phyloP scores from a whole-genome alignment of 2,888 invertebrate genomes.

The Liposcelis brunnea region DNA sequence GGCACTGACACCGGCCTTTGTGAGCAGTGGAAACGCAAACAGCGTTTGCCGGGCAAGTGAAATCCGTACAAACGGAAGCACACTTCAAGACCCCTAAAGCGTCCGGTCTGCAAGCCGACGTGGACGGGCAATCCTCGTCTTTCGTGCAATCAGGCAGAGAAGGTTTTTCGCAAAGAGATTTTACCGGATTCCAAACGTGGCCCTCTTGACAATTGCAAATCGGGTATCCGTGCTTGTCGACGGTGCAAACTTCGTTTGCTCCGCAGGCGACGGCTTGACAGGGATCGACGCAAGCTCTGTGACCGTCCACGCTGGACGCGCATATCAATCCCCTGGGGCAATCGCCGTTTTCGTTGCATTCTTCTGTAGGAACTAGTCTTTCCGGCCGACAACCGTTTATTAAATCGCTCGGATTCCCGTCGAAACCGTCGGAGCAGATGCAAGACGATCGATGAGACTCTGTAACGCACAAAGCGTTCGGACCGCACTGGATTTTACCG shows the following conservation, averaged over 20 bases:
- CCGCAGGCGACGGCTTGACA: conserved; percentile 69
- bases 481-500: conserved; percentile 73
- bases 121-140: conserved; percentile 51
- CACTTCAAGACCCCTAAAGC: conserved; percentile 73
- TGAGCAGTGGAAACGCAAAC: conserved; percentile 58
- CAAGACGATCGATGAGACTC: conserved; percentile 73
- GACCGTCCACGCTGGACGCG: conserved; percentile 40
- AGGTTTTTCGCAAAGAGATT: conserved; percentile 68
- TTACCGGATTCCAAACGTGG: conserved; percentile 68
- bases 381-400: conserved; percentile 60
- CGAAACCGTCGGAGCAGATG: conserved; percentile 65
- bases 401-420: conserved; percentile 67
- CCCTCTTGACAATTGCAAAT: conserved; percentile 63
- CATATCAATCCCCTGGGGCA: conserved; percentile 57
- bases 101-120: conserved; percentile 63
- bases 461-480: conserved; percentile 72
- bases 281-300: conserved; percentile 54
- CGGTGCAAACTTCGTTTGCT: conserved; percentile 60
- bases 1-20: conserved; percentile 65
- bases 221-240: conserved; percentile 47
- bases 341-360: conserved; percentile 50
- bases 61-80: conserved; percentile 54
- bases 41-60: conserved; percentile 71
- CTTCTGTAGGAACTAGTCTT: conserved; percentile 36
- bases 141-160: conserved; percentile 62